phyloP scores from a whole-genome alignment of 2,888 invertebrate species.

The Cerastoderma edule region DNA sequence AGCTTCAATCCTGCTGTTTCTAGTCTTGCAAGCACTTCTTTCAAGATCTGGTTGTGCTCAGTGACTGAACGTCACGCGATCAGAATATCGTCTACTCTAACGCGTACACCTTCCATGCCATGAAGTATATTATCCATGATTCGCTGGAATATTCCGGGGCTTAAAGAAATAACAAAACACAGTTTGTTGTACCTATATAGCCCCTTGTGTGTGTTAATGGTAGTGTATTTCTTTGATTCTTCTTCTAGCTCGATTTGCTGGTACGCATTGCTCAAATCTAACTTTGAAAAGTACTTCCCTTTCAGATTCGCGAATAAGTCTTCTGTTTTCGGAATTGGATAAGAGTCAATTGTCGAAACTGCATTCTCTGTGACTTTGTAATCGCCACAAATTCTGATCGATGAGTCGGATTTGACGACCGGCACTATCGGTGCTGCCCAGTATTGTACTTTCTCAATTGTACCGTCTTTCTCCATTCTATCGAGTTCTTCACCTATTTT shows the following conservation, averaged over 20 bases:
- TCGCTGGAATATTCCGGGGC: conserved; percentile 58
- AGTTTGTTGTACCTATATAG: conserved; percentile 19
- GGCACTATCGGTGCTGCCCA: conserved; percentile 18
- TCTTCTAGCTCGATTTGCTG: conserved; percentile 26
- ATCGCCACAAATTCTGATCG: conserved; percentile 20
- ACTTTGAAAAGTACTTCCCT: conserved; percentile 23
- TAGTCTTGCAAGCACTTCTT: conserved; percentile 51
- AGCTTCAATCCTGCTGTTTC: conserved; percentile 56
- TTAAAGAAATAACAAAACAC: conserved; percentile 36
- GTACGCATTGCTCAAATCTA: conserved; percentile 28
- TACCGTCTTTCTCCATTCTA: conserved; percentile 1
- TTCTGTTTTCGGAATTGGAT: conserved; percentile 26
- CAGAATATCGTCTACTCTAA: conserved; percentile 68
- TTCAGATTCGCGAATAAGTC: conserved; percentile 24
- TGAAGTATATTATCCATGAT: conserved; percentile 63
- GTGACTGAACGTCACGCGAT: conserved; percentile 48
- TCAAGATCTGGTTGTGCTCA: conserved; percentile 56
- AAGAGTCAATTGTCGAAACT: conserved; percentile 5
- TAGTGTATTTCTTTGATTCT: conserved; percentile 14
- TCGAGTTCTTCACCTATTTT: conserved; percentile 10
- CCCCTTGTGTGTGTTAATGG: conserved; percentile 30
- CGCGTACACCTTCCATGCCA: conserved; percentile 55
- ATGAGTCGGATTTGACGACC: conserved; percentile 1
- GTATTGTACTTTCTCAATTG: conserved; percentile 7
- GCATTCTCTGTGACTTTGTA: conserved; percentile 24